Conservation (phyloP, 1,140 invertebrate genomes). For the Ips typographus region DNA sequence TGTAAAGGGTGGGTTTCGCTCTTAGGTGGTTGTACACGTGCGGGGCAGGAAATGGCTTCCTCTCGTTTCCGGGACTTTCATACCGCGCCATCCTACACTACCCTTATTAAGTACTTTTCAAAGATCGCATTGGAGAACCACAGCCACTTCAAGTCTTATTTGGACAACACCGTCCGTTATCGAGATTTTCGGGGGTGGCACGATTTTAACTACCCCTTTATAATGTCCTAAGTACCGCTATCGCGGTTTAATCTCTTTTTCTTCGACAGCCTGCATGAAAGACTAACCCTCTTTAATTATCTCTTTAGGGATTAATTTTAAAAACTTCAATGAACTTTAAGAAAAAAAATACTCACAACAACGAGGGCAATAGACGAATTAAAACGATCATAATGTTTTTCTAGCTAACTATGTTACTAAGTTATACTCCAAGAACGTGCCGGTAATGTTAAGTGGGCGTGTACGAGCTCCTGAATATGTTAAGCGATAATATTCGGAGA, state of each 20-base stretch:
- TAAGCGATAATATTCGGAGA: slow-evolving; percentile 34
- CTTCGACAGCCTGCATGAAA: too few species aligned
- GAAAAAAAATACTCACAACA: neutral
- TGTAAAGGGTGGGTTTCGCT: slow-evolving; percentile 13
- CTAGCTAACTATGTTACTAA: slow-evolving; percentile 37
- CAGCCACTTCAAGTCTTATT: slow-evolving; percentile 30
- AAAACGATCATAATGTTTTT: slow-evolving; percentile 33
- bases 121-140: neutral
- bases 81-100: slow-evolving; percentile 16
- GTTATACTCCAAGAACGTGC: slow-evolving; percentile 32
- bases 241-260: neutral
- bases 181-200: slow-evolving; percentile 34
- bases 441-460: slow-evolving; percentile 25
- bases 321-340: neutral
- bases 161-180: slow-evolving; percentile 34
- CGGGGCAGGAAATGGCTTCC: slow-evolving; percentile 28
- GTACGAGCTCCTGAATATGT: slow-evolving; percentile 31
- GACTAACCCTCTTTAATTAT: neutral
- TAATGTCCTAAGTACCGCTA: neutral
- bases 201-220: slow-evolving; percentile 22
- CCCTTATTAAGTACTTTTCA: slow-evolving; percentile 10
- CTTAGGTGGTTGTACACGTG: slow-evolving; percentile 33
- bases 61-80: slow-evolving; percentile 25
- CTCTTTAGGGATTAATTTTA: too few species aligned
- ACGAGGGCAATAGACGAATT: slow-evolving; percentile 15